A percentile compares a stretch with the other conserved stretches of the same genome.
Evolutionary conservation across 2,888 invertebrate species (phyloP).

Genomic region (Ophion obscuratus): DNA sequence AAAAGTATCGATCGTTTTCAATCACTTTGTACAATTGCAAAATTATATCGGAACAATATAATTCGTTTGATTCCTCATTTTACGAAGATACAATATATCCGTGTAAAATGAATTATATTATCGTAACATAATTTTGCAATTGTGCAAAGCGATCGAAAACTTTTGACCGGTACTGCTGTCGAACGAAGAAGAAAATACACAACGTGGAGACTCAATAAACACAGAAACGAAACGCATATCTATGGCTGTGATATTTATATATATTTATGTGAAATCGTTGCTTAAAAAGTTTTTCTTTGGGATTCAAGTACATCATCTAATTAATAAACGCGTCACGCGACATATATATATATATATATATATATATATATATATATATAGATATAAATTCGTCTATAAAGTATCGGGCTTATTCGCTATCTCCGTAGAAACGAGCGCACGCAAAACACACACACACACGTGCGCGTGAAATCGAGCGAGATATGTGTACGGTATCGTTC

Average conservation of each 20-base stretch:
- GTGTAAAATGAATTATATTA: too few relatives aligned
- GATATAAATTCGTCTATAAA: conserved; percentile 27
- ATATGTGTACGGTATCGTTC: too few relatives aligned
- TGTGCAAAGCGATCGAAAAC: too few relatives aligned
- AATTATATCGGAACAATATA: too few relatives aligned
- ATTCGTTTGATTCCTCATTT: too few relatives aligned
- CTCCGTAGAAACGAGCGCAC: conserved; percentile 4
- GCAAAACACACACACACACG: too few relatives aligned
- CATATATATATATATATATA: conserved; percentile 19
- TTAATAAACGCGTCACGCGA: conserved; percentile 47
- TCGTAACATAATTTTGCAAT: too few relatives aligned
- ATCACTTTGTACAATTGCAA: too few relatives aligned
- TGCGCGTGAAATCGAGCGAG: background rate
- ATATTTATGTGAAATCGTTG: conserved; percentile 56
- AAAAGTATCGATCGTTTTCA: too few relatives aligned
- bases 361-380: background rate
- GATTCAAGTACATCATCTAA: conserved; percentile 64
- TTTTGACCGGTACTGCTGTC: too few relatives aligned
- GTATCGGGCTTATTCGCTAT: background rate
- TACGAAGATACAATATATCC: too few relatives aligned
- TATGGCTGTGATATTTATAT: conserved; percentile 55
- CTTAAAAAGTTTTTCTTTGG: conserved; percentile 67
- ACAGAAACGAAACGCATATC: conserved; percentile 59
- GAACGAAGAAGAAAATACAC: conserved; percentile 6
- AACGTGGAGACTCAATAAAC: conserved; percentile 55